These are phyloP conservation scores for Aphelocoma californica DNA, from an alignment of 2,797 vertebrate genomes.

Conservation along the genomic window DNA sequence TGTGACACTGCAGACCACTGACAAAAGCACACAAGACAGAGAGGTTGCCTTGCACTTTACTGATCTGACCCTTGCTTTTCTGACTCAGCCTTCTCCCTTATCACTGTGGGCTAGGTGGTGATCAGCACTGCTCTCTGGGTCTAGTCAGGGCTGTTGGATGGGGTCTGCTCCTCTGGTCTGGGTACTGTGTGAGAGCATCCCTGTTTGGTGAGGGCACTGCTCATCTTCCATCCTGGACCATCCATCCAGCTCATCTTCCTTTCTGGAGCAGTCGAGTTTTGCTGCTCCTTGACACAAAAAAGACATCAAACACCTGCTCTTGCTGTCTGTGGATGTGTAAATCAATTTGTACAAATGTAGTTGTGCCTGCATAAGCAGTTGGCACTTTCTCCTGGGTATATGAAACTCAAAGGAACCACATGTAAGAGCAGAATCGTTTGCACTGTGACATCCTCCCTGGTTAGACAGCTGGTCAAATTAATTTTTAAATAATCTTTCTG, in stretches of 20 bases:
- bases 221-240: background rate
- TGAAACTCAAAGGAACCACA: background rate
- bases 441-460: background rate
- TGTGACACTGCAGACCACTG: background rate
- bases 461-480: background rate
- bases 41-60: background rate
- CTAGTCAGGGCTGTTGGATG: background rate
- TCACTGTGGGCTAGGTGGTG: background rate
- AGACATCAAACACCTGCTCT: background rate
- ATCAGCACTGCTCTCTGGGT: background rate
- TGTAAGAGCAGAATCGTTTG: background rate
- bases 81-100: background rate
- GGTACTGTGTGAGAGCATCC: background rate
- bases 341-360: conserved; percentile 5
- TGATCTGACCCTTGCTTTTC: background rate
- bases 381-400: background rate
- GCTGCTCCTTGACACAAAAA: background rate
- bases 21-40: background rate
- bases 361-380: background rate
- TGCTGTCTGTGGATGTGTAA: background rate
- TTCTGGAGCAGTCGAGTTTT: background rate
- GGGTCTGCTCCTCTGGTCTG: background rate
- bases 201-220: rapidly evolving
- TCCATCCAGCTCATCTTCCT: background rate
- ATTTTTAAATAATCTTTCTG: background rate